Evolutionary conservation across 2,113 vertebrate species (phyloP).

Genomic region (Sula dactylatra): DNA sequence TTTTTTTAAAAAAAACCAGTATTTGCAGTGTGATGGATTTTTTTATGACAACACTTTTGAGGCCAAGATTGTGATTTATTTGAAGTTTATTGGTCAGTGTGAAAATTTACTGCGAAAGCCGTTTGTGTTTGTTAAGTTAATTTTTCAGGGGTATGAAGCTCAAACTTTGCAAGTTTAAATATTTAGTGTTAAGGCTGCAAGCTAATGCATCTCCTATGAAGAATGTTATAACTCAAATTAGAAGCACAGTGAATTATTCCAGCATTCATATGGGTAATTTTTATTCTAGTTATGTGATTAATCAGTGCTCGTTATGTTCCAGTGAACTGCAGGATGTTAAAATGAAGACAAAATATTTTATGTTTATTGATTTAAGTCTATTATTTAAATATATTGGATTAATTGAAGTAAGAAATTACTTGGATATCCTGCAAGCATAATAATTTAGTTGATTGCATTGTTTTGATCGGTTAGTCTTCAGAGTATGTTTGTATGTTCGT

Average conservation of each 20-base stretch:
- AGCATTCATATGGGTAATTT: neutral
- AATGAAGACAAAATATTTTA: neutral
- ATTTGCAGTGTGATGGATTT: neutral
- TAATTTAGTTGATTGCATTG: neutral
- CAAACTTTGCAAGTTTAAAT: slow-evolving; percentile 9
- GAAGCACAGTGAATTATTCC: neutral
- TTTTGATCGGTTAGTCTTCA: neutral
- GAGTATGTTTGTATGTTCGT: neutral
- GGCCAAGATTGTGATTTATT: neutral
- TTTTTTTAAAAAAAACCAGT: neutral
- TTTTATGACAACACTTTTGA: neutral
- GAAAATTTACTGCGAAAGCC: neutral
- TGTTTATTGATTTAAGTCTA: neutral
- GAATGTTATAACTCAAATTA: neutral
- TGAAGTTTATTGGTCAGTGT: neutral
- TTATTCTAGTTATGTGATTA: neutral
- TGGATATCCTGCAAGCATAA: neutral
- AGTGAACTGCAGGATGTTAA: neutral
- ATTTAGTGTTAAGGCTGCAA: neutral
- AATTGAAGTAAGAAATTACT: slow-evolving; percentile 9
- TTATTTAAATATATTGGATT: neutral
- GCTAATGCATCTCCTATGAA: neutral
- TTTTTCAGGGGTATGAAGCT: neutral
- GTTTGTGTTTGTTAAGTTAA: neutral
- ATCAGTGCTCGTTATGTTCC: neutral